phyloP scores from a whole-genome alignment of 35 echinoderm and acorn worm genomes.

The Apostichopus californicus region DNA sequence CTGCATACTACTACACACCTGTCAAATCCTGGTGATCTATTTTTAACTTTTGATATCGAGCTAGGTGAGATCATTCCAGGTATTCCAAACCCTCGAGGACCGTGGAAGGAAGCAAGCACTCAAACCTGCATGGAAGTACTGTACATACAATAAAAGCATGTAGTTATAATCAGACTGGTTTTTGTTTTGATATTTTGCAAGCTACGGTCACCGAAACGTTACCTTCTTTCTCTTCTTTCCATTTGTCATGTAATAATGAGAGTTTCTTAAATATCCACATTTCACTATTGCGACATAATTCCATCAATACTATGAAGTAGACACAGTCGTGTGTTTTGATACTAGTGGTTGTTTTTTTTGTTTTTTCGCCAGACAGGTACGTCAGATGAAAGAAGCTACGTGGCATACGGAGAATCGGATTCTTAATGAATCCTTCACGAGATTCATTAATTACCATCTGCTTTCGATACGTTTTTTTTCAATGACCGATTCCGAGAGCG shows the following conservation, averaged over 20 bases:
- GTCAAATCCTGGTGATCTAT: no score
- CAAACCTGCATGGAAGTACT: no score
- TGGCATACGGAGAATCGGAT: neutral
- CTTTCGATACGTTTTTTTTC: neutral
- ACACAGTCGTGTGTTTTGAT: neutral
- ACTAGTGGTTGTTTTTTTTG: neutral
- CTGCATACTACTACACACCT: no score
- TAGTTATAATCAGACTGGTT: neutral
- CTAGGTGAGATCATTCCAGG: no score
- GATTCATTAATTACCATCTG: neutral
- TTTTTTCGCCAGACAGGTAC: neutral
- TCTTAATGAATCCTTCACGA: neutral
- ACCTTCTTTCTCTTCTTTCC: neutral
- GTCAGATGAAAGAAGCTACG: neutral
- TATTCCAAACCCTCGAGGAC: no score
- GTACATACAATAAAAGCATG: no score
- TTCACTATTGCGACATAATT: neutral
- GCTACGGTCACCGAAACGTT: neutral
- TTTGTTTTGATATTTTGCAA: conserved; percentile 5
- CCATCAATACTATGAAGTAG: neutral
- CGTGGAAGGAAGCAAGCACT: no score
- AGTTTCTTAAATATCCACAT: neutral
- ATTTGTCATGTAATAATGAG: neutral
- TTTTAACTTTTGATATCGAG: no score
- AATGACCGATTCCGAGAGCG: neutral